phyloP scores from a whole-genome alignment of 2,888 invertebrate genomes.

The Drosophila lacicola region DNA sequence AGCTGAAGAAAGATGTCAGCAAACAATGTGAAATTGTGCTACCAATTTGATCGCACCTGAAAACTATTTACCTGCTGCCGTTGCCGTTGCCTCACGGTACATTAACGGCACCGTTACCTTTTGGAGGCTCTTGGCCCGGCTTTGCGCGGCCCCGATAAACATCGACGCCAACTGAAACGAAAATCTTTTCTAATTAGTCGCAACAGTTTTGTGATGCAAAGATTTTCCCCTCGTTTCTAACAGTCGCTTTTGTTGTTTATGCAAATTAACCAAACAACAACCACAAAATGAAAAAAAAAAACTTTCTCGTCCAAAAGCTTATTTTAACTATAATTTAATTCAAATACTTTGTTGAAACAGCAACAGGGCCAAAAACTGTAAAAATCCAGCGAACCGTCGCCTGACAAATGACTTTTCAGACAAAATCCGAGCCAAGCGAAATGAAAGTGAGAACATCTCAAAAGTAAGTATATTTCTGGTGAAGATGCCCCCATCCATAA shows the following conservation, averaged over 20 bases:
- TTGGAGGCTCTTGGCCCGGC: conserved; percentile 29
- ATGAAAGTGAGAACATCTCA: conserved; percentile 70
- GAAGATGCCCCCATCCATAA: conserved; percentile 34
- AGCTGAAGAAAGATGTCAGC: conserved; percentile 59
- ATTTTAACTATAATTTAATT: conserved; percentile 74
- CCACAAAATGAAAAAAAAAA: conserved; percentile 38
- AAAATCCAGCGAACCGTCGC: conserved; percentile 16
- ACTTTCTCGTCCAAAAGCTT: conserved; percentile 69
- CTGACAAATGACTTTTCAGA: conserved; percentile 60
- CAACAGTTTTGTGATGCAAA: conserved; percentile 60
- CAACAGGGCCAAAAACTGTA: conserved; percentile 45
- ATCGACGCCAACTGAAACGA: conserved; percentile 58
- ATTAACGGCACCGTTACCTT: conserved; percentile 64
- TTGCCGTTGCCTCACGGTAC: conserved; percentile 41
- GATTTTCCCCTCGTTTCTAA: conserved; percentile 55
- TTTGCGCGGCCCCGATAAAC: conserved; percentile 24
- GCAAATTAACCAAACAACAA: conserved; percentile 59
- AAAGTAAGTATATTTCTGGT: conserved; percentile 17
- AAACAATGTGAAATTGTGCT: conserved; percentile 70
- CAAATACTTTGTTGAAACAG: conserved; percentile 66
- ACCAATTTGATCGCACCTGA: conserved; percentile 61
- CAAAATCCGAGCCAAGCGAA: conserved; percentile 54
- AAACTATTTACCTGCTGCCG: conserved; percentile 39
- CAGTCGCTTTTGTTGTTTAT: conserved; percentile 62
- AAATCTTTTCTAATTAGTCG: conserved; percentile 68